Evolutionary conservation across 2,888 invertebrate genomes (phyloP).

Genomic region (Sarcophaga caerulescens): DNA sequence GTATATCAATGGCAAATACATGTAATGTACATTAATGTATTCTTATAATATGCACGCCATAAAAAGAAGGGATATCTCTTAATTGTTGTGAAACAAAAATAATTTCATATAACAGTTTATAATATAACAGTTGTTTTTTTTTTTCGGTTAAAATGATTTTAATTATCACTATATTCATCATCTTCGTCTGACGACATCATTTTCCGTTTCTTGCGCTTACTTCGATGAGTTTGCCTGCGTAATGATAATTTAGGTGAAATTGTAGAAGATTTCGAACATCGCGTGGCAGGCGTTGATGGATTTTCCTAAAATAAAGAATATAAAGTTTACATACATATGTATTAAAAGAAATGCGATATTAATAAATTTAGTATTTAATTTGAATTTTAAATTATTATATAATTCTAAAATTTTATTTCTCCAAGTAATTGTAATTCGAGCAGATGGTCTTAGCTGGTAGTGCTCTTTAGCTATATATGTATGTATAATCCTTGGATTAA

Average conservation of each 20-base stretch:
- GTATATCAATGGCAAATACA: slow-evolving; percentile 1
- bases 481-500: no score
- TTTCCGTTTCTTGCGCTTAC: slow-evolving; percentile 82
- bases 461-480: no score
- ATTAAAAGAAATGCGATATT: background rate
- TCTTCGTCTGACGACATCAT: slow-evolving; percentile 84
- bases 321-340: no score
- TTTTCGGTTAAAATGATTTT: slow-evolving; percentile 7
- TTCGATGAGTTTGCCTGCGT: slow-evolving; percentile 74
- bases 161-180: slow-evolving; percentile 85
- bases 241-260: slow-evolving; percentile 53
- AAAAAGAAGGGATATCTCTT: background rate
- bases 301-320: background rate
- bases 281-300: background rate
- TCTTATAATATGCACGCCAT: background rate
- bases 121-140: slow-evolving; percentile 1
- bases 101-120: background rate
- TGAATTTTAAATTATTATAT: no score
- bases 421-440: no score
- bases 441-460: no score
- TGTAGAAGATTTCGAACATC: background rate
- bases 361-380: background rate
- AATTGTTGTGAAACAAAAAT: background rate
- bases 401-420: no score
- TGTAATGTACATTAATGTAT: background rate